Conservation (phyloP, 2,797 vertebrate species). For the Esox masquinongy region DNA sequence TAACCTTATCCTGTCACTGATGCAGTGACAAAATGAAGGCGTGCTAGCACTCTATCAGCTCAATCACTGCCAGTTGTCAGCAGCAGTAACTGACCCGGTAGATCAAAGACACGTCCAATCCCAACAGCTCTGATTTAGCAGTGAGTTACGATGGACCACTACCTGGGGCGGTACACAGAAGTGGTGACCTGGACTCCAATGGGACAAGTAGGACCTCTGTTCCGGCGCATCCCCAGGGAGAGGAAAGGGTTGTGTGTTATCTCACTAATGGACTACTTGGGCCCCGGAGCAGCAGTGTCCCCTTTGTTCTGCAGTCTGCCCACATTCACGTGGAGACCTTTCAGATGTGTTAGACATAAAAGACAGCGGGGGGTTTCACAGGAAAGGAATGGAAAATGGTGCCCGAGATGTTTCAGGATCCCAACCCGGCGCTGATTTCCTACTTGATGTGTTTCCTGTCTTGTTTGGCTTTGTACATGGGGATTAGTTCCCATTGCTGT, state of each 20-base stretch:
- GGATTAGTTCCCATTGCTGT: neutral
- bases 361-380: slow-evolving; percentile 2
- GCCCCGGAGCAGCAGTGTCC: neutral
- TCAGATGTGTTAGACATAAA: neutral
- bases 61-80: neutral
- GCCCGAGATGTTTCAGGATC: neutral
- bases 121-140: neutral
- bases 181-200: neutral
- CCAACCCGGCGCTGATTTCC: neutral
- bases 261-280: slow-evolving; percentile 5
- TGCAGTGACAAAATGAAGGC: neutral
- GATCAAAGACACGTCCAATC: neutral
- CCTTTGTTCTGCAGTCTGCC: slow-evolving; percentile 3
- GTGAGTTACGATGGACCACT: neutral
- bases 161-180: slow-evolving; percentile 7
- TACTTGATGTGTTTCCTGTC: neutral
- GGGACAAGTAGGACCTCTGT: neutral
- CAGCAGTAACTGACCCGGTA: neutral
- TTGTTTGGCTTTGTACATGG: neutral
- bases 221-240: neutral
- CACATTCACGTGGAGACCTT: neutral
- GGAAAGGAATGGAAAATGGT: neutral
- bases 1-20: neutral
- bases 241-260: neutral
- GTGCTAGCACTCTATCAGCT: neutral